phyloP scores from a whole-genome alignment of 2,888 invertebrate genomes.

The Parnassius orleans region DNA sequence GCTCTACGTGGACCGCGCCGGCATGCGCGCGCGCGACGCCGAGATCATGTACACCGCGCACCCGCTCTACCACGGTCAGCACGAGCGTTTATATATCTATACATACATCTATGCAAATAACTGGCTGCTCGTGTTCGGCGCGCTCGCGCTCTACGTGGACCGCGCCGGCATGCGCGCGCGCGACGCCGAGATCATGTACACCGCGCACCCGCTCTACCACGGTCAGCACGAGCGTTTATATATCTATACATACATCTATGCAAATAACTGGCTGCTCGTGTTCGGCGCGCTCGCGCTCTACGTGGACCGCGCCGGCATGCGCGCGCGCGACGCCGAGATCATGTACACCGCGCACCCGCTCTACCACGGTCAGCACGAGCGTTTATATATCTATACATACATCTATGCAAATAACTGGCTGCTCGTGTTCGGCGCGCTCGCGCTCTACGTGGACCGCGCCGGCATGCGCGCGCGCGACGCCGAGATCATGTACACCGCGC shows the following conservation, averaged over 20 bases:
- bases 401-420: no score
- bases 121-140: constrained; percentile 91
- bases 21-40: constrained; percentile 92
- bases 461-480: constrained; percentile 96
- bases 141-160: constrained; percentile 96
- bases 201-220: constrained; percentile 92
- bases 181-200: constrained; percentile 98
- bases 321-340: constrained; percentile 95
- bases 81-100: no score
- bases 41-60: constrained; percentile 99
- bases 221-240: no score
- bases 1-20: constrained; percentile 94
- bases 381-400: no score
- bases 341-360: constrained; percentile 96
- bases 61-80: constrained; percentile 90
- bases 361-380: constrained; percentile 87
- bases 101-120: no score
- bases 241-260: no score
- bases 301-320: constrained; percentile 93
- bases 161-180: constrained; percentile 92
- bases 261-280: constrained; percentile 90
- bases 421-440: constrained; percentile 92
- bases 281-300: constrained; percentile 95
- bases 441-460: constrained; percentile 94
- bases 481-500: constrained; percentile 98